Percentiles rank a stretch among this genome's conserved stretches.
These are phyloP conservation scores for Psophia crepitans DNA, from an alignment of 2,113 vertebrate genomes.

Conservation along the genomic window DNA sequence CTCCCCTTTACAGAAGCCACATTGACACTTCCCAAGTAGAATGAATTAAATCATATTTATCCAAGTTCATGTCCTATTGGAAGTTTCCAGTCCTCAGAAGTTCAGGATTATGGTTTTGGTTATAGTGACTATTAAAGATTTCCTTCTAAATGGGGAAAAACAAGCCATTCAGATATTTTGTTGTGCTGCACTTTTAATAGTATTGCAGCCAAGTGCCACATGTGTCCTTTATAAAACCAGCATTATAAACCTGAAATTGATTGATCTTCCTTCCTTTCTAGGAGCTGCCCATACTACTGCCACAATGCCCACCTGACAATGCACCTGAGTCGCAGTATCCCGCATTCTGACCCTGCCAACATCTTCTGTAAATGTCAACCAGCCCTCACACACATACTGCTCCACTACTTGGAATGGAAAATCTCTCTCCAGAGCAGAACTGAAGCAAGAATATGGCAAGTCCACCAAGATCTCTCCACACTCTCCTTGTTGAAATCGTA, in stretches of 20 bases:
- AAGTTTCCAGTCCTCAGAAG: not conserved
- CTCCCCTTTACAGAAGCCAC: not conserved
- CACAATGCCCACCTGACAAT: not conserved
- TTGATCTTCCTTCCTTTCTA: not conserved
- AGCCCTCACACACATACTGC: not conserved
- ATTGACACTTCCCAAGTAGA: not conserved
- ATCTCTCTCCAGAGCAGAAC: not conserved
- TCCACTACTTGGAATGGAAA: not conserved
- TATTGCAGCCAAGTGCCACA: not conserved
- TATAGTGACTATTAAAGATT: not conserved
- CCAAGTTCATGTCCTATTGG: not conserved
- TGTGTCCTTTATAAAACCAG: not conserved
- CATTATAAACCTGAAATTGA: not conserved
- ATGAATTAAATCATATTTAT: not conserved
- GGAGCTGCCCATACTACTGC: not conserved
- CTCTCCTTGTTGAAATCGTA: not conserved
- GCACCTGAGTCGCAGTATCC: not conserved
- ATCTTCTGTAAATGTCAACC: not conserved
- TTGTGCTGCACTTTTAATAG: not conserved
- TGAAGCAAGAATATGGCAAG: not conserved
- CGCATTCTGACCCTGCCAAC: not conserved
- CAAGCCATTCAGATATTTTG: not conserved
- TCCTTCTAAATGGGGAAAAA: not conserved
- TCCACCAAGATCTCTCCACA: not conserved
- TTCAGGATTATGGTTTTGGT: not conserved